Percentiles rank a stretch among this genome's conserved stretches.
Evolutionary conservation across 2,113 vertebrate species (phyloP).

Genomic region (Gracilinanus agilis): DNA sequence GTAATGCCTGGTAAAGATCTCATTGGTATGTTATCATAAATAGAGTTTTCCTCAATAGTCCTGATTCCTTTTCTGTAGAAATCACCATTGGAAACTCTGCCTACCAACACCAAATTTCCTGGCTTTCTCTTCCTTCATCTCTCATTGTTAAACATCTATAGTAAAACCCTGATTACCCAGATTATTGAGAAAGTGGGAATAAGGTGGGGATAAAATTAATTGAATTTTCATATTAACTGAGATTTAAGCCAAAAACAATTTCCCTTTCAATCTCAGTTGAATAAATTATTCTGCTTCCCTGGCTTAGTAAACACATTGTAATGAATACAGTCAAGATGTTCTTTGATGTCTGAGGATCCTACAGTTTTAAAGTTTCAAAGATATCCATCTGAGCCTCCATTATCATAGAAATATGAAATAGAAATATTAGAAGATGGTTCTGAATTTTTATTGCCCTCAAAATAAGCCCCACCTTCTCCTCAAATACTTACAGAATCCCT

Average conservation of each 20-base stretch:
- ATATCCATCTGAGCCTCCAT: background rate
- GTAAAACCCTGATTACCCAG: conserved; percentile 28
- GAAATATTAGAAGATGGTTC: background rate
- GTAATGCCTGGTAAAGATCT: conserved; percentile 28
- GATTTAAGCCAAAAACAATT: conserved; percentile 24
- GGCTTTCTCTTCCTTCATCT: background rate
- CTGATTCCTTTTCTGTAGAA: background rate
- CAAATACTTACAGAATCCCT: background rate
- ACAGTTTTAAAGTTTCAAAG: background rate
- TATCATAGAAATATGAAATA: background rate
- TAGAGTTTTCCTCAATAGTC: background rate
- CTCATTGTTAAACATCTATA: conserved; percentile 18
- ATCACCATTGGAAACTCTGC: background rate
- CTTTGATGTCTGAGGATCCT: background rate
- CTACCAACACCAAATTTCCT: background rate
- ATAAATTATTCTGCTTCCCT: background rate
- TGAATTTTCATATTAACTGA: conserved; percentile 47
- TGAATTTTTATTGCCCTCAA: background rate
- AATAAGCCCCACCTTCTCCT: background rate
- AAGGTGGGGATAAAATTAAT: conserved; percentile 44
- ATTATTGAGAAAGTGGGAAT: background rate
- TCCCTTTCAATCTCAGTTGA: background rate
- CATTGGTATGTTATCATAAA: background rate
- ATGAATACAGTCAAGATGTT: background rate
- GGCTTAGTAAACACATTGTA: background rate